Evolutionary conservation across 2,113 vertebrate species (phyloP).

Genomic region (Microcebus murinus): DNA sequence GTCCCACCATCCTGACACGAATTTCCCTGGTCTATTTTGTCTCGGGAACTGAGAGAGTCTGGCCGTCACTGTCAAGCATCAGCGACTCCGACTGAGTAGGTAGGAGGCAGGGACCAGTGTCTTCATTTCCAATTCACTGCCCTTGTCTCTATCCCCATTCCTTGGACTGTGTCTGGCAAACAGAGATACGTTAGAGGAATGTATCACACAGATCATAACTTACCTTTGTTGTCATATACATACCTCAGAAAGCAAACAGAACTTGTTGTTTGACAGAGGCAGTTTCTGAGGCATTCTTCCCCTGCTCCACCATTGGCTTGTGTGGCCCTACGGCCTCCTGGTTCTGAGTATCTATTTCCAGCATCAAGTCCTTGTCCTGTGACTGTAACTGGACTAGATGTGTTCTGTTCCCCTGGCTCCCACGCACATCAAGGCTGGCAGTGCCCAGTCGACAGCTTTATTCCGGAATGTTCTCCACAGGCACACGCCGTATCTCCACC

Average conservation of each 20-base stretch:
- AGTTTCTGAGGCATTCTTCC: not conserved
- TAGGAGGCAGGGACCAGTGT: not conserved
- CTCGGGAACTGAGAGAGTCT: not conserved
- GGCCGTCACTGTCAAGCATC: not conserved
- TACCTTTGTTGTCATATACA: not conserved
- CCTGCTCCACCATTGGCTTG: not conserved
- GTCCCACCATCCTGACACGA: not conserved
- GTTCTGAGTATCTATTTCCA: not conserved
- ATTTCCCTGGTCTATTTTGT: not conserved
- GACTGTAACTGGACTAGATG: not conserved
- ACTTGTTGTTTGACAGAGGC: not conserved
- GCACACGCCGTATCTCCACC: fast-evolving
- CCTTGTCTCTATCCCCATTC: not conserved
- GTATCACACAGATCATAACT: not conserved
- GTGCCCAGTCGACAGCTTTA: not conserved
- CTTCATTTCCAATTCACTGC: not conserved
- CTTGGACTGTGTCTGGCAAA: not conserved
- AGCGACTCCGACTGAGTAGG: not conserved
- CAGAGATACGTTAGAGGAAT: not conserved
- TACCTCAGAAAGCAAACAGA: not conserved
- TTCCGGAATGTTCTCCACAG: not conserved
- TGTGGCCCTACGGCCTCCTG: not conserved
- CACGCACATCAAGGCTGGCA: not conserved
- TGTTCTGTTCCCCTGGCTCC: not conserved
- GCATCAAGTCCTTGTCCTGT: not conserved